Conservation (phyloP, 2,113 vertebrate species). For the Plestiodon gilberti region DNA sequence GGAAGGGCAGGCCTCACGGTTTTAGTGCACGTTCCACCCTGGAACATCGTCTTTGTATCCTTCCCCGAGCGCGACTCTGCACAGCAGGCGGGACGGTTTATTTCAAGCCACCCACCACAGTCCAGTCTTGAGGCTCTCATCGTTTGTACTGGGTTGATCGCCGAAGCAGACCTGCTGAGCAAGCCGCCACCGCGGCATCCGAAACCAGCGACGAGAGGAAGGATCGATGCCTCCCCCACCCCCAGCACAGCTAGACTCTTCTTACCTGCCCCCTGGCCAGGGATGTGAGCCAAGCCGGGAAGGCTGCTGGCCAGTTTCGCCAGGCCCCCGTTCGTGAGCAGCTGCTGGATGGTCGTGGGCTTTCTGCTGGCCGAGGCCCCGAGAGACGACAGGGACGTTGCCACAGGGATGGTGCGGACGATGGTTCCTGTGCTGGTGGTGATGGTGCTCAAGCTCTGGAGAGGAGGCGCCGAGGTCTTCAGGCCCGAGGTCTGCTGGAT, state of each 20-base stretch:
- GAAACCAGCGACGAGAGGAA: too few species aligned
- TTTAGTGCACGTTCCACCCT: not conserved
- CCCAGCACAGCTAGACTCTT: conserved; percentile 6
- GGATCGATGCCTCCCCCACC: too few species aligned
- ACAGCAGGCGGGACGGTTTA: too few species aligned
- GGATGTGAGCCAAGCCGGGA: conserved; percentile 92
- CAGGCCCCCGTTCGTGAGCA: conserved; percentile 91
- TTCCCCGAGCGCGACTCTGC: not conserved
- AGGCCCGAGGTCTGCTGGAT: conserved; percentile 75
- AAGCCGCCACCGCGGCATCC: not conserved
- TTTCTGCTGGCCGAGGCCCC: conserved; percentile 80
- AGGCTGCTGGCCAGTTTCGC: conserved; percentile 93
- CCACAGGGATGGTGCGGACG: conserved; percentile 89
- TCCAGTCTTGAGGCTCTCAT: too few species aligned
- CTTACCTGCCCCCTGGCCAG: conserved; percentile 90
- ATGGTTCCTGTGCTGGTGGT: conserved; percentile 80
- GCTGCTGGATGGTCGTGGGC: conserved; percentile 93
- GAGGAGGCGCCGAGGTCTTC: conserved; percentile 76
- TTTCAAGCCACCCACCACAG: too few species aligned
- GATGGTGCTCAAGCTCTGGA: conserved; percentile 82
- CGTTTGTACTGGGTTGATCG: too few species aligned
- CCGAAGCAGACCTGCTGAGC: too few species aligned
- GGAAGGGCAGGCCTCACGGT: not conserved
- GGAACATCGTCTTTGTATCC: not conserved
- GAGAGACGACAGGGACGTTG: conserved; percentile 79